Conservation (phyloP, 2,888 invertebrate genomes). For the Brachypalpus laphriformis region DNA sequence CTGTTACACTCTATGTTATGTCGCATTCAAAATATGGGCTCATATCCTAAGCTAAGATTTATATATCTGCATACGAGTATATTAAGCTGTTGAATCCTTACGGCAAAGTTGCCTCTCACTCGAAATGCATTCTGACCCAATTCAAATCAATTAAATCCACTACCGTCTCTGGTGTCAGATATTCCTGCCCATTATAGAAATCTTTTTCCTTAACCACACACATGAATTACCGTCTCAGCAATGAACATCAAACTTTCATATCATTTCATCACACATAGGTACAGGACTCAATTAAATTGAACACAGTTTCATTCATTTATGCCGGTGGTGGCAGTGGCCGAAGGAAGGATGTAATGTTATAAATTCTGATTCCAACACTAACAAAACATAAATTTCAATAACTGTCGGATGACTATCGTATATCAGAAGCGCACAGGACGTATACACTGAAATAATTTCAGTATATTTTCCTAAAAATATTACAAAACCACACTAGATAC, state of each 20-base stretch:
- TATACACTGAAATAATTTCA: conserved; percentile 31
- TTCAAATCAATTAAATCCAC: conserved; percentile 7
- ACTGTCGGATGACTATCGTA: conserved; percentile 34
- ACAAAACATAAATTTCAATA: conserved; percentile 50
- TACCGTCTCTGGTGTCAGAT: neutral
- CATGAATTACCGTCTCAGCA: neutral
- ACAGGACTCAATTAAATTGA: conserved; percentile 36
- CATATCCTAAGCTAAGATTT: neutral
- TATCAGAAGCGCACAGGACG: conserved; percentile 26
- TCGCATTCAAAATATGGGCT: too few relatives aligned
- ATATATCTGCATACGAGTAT: neutral
- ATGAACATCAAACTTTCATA: conserved; percentile 19
- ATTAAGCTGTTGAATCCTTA: neutral
- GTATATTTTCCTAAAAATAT: conserved; percentile 21
- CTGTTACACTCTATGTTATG: too few relatives aligned
- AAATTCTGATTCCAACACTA: conserved; percentile 33
- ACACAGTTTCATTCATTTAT: conserved; percentile 31
- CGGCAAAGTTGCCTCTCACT: neutral
- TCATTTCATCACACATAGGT: neutral
- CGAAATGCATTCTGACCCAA: neutral
- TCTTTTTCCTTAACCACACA: neutral
- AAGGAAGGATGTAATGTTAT: conserved; percentile 38
- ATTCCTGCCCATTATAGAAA: neutral
- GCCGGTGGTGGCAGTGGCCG: neutral
- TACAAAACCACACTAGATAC: neutral